These are phyloP conservation scores for Drosophila mayri DNA, from an alignment of 1,140 invertebrate species.

Conservation along the genomic window DNA sequence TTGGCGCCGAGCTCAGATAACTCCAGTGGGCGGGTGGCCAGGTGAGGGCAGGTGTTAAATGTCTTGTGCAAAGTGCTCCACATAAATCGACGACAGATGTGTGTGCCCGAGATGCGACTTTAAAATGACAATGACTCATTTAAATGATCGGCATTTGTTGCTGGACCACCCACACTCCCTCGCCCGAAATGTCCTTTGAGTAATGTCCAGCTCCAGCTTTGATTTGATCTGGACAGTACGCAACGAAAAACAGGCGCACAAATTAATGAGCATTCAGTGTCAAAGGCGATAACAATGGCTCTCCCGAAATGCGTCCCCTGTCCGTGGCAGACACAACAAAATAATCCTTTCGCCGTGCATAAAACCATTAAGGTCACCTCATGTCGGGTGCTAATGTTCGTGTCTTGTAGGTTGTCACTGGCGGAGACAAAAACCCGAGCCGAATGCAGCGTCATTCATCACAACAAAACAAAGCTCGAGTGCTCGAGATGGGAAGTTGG, in stretches of 20 bases:
- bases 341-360: constrained; percentile 65
- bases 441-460: constrained; percentile 80
- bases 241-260: constrained; percentile 22
- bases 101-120: constrained; percentile 57
- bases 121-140: constrained; percentile 78
- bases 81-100: constrained; percentile 65
- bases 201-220: constrained; percentile 51
- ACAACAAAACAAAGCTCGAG: constrained; percentile 64
- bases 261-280: constrained; percentile 69
- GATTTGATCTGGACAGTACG: constrained; percentile 50
- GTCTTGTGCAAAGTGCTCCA: constrained; percentile 70
- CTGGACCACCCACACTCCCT: background rate
- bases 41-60: constrained; percentile 72
- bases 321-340: constrained; percentile 66
- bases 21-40: constrained; percentile 28
- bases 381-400: constrained; percentile 71
- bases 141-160: constrained; percentile 72
- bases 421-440: constrained; percentile 65
- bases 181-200: constrained; percentile 25
- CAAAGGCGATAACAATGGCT: constrained; percentile 54
- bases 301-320: constrained; percentile 15
- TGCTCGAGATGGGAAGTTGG: constrained; percentile 26
- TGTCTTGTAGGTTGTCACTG: constrained; percentile 77
- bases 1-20: constrained; percentile 48
- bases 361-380: constrained; percentile 79